phyloP scores from a whole-genome alignment of 2,113 vertebrate species.

The Ceuthmochares aereus region DNA sequence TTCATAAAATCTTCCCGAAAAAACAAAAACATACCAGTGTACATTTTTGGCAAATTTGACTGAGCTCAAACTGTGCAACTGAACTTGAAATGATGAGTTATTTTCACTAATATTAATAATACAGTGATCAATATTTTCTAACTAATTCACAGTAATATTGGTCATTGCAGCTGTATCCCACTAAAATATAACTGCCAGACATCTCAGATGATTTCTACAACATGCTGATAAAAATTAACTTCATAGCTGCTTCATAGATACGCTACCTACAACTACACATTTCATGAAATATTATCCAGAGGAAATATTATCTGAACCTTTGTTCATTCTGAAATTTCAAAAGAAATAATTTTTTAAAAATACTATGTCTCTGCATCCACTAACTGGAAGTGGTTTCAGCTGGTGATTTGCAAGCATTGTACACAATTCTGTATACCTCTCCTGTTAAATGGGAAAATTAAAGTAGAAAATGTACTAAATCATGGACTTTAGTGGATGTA shows the following conservation, averaged over 20 bases:
- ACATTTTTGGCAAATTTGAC: constrained; percentile 72
- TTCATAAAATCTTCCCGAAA: constrained; percentile 72
- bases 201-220: not conserved
- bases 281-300: not conserved
- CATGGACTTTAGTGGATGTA: not conserved
- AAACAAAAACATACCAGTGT: constrained; percentile 66
- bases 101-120: constrained; percentile 49
- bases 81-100: constrained; percentile 43
- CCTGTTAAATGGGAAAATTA: not conserved
- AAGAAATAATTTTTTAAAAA: not conserved
- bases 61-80: constrained; percentile 34
- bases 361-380: not conserved
- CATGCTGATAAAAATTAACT: not conserved
- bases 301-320: not conserved
- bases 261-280: not conserved
- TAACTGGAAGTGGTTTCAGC: not conserved
- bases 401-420: not conserved
- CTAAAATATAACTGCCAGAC: not conserved
- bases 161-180: not conserved
- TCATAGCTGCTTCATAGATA: not conserved
- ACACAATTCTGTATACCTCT: not conserved
- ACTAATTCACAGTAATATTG: not conserved
- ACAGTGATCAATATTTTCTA: not conserved
- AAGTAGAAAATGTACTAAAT: not conserved
- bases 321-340: not conserved